Percentiles rank a stretch among this genome's conserved stretches.
These are phyloP conservation scores for Sebastes flavidus DNA, from an alignment of 2,797 vertebrate species.

Conservation along the genomic window DNA sequence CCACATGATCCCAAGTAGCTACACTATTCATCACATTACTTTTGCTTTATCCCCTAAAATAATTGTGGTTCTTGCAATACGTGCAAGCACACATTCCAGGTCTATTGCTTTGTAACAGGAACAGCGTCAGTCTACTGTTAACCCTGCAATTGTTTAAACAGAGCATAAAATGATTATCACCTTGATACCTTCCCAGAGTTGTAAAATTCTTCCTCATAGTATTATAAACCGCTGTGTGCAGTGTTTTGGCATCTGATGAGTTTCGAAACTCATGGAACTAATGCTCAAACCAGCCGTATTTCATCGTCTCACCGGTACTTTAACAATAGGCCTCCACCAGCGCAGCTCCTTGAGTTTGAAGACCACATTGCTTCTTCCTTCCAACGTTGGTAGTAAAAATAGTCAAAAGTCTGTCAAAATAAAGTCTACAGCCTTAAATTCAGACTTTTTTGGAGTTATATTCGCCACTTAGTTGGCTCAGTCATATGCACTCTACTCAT, in stretches of 20 bases:
- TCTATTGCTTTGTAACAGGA: background rate
- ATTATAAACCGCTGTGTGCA: background rate
- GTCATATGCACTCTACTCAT: constrained; percentile 3
- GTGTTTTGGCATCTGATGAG: background rate
- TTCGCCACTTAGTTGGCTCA: constrained; percentile 34
- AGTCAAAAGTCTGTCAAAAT: background rate
- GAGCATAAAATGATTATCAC: background rate
- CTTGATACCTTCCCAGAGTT: background rate
- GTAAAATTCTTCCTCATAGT: background rate
- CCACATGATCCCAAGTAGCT: background rate
- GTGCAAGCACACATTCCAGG: background rate
- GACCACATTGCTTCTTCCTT: background rate
- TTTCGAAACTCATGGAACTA: background rate
- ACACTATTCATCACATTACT: background rate
- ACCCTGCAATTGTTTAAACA: background rate
- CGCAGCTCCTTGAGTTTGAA: background rate
- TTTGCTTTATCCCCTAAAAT: background rate
- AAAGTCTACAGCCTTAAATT: constrained; percentile 15
- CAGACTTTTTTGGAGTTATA: background rate
- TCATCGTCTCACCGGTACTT: background rate
- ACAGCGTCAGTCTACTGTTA: background rate
- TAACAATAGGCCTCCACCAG: background rate
- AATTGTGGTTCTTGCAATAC: background rate
- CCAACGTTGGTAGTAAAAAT: constrained; percentile 30
- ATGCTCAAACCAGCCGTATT: background rate